Evolutionary conservation across 2,888 invertebrate genomes (phyloP).

Genomic region (Aphidius colemani): DNA sequence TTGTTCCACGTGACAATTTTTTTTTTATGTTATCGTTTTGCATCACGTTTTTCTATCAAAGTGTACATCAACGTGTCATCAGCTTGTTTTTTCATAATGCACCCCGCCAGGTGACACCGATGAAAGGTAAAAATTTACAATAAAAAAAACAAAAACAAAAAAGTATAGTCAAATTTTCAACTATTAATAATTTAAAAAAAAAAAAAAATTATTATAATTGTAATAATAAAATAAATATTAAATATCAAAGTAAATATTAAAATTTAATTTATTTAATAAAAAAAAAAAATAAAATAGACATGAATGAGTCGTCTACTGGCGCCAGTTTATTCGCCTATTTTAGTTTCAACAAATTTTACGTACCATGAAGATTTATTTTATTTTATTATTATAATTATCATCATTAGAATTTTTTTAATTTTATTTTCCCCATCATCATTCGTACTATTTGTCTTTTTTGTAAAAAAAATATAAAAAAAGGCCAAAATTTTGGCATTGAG

Average conservation of each 20-base stretch:
- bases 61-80: constrained; percentile 31
- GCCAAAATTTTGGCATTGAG: no score
- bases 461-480: no score
- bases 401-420: no score
- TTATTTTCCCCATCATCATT: no score
- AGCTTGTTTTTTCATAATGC: constrained; percentile 44
- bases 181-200: no score
- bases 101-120: constrained; percentile 52
- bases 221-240: no score
- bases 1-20: not conserved
- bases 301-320: constrained; percentile 5
- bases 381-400: constrained; percentile 7
- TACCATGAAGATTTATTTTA: constrained; percentile 10
- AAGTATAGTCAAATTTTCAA: no score
- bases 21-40: constrained; percentile 8
- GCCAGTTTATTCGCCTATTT: constrained; percentile 13
- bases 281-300: no score
- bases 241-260: no score
- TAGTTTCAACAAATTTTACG: constrained; percentile 2
- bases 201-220: no score
- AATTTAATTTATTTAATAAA: no score
- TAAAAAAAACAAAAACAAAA: not conserved
- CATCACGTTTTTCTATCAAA: constrained; percentile 12
- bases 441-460: no score
- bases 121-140: constrained; percentile 37